Conservation (phyloP, 2,888 invertebrate genomes). For the Oithona nana region DNA sequence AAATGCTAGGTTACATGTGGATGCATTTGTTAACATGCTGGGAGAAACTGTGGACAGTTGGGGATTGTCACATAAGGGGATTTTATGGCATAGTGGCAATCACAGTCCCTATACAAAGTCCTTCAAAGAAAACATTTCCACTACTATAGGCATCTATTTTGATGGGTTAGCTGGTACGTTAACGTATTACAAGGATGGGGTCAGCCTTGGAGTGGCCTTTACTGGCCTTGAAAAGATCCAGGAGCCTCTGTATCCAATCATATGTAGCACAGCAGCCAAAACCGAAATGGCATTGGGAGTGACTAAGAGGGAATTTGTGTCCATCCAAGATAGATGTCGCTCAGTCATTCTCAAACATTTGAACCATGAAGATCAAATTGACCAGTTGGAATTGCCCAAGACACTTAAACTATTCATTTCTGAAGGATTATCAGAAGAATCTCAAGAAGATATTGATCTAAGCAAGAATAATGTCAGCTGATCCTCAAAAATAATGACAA, state of each 20-base stretch:
- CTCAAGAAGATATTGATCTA: conserved; percentile 7
- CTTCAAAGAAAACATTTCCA: conserved; percentile 46
- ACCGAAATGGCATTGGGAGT: conserved; percentile 46
- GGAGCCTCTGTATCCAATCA: conserved; percentile 44
- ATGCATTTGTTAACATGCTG: conserved; percentile 46
- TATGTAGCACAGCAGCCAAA: conserved; percentile 52
- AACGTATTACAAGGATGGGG: conserved; percentile 49
- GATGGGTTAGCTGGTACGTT: conserved; percentile 47
- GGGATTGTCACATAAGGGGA: conserved; percentile 52
- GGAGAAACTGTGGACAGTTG: conserved; percentile 50
- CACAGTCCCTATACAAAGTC: conserved; percentile 43
- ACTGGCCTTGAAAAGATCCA: conserved; percentile 40
- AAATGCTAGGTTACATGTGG: conserved; percentile 40
- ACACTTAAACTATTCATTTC: conserved; percentile 38
- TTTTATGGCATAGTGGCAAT: conserved; percentile 41
- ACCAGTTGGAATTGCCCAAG: conserved; percentile 38
- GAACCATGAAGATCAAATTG: conserved; percentile 33
- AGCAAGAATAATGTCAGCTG: neutral
- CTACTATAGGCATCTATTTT: conserved; percentile 45
- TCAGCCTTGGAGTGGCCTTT: conserved; percentile 48
- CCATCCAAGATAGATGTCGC: conserved; percentile 43
- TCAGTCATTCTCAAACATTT: conserved; percentile 40
- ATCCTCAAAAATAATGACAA: neutral
- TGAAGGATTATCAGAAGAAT: conserved; percentile 31
- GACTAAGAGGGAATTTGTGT: conserved; percentile 41